A percentile compares a stretch with the other conserved stretches of the same genome.
phyloP scores from a whole-genome alignment of 2,888 invertebrate genomes.

The Cheilosia urbana region DNA sequence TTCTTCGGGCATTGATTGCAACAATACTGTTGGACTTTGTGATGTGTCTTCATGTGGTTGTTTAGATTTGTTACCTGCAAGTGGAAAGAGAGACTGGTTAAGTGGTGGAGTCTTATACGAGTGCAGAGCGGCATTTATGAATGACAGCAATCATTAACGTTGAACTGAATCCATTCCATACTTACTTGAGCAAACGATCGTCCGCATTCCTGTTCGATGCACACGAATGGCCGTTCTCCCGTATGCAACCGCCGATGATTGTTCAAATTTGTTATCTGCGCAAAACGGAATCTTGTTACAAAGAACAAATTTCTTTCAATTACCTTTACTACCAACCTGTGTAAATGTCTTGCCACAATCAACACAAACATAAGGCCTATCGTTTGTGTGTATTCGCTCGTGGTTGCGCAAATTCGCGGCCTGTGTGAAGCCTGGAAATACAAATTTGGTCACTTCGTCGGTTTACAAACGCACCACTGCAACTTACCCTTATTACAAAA shows the following conservation, averaged over 20 bases:
- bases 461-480: background rate
- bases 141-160: too few relatives aligned
- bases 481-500: slow-evolving; percentile 83
- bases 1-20: slow-evolving; percentile 84
- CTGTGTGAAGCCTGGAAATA: slow-evolving; percentile 82
- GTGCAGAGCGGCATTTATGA: too few relatives aligned
- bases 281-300: slow-evolving; percentile 16
- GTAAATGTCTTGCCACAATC: slow-evolving; percentile 84
- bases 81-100: background rate
- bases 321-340: slow-evolving; percentile 78
- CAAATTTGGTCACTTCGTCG: background rate
- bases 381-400: slow-evolving; percentile 84
- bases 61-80: slow-evolving; percentile 83
- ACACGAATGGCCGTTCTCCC: slow-evolving; percentile 83
- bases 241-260: slow-evolving; percentile 84
- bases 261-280: slow-evolving; percentile 83
- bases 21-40: slow-evolving; percentile 84
- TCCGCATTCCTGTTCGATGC: slow-evolving; percentile 84
- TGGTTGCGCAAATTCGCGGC: slow-evolving; percentile 84
- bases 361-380: slow-evolving; percentile 83
- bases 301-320: background rate
- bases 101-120: background rate
- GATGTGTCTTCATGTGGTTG: slow-evolving; percentile 84
- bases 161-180: background rate
- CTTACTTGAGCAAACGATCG: slow-evolving; percentile 83